Conservation (phyloP, 2,888 invertebrate genomes). For the Volucella inanis region DNA sequence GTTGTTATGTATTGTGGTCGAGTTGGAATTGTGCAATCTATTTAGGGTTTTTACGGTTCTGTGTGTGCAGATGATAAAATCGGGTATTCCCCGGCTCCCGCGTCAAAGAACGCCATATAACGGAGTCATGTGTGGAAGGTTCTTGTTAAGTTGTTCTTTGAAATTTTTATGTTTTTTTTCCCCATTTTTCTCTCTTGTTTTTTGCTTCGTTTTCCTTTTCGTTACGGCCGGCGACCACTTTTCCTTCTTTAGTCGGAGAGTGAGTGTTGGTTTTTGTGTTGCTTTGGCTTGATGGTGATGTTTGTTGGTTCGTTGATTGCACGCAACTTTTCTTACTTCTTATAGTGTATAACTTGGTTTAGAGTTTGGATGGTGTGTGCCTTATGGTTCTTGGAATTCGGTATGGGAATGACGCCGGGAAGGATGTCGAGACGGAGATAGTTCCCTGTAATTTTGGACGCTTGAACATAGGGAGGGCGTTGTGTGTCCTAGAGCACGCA, state of each 20-base stretch:
- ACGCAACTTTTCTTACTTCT: slow-evolving; percentile 38
- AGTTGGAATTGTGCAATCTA: slow-evolving; percentile 61
- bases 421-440: slow-evolving; percentile 31
- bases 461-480: not conserved
- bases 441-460: slow-evolving; percentile 56
- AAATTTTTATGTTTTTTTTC: slow-evolving; percentile 29
- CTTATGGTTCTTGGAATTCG: not conserved
- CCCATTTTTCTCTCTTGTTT: not conserved
- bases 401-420: slow-evolving; percentile 24
- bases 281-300: slow-evolving; percentile 13
- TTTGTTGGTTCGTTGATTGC: slow-evolving; percentile 10
- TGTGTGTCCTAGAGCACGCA: slow-evolving; percentile 14
- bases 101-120: slow-evolving; percentile 64
- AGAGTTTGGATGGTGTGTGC: not conserved
- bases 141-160: slow-evolving; percentile 54
- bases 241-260: slow-evolving; percentile 48
- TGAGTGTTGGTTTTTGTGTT: not conserved
- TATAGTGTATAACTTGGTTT: slow-evolving; percentile 3
- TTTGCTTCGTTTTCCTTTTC: slow-evolving; percentile 49
- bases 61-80: slow-evolving; percentile 54
- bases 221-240: slow-evolving; percentile 62
- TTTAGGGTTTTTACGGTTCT: slow-evolving; percentile 69
- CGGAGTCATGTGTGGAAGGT: slow-evolving; percentile 72
- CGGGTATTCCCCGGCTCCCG: slow-evolving; percentile 42
- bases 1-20: slow-evolving; percentile 24